phyloP scores from a whole-genome alignment of 2,888 invertebrate species.

The Callosobruchus maculatus region DNA sequence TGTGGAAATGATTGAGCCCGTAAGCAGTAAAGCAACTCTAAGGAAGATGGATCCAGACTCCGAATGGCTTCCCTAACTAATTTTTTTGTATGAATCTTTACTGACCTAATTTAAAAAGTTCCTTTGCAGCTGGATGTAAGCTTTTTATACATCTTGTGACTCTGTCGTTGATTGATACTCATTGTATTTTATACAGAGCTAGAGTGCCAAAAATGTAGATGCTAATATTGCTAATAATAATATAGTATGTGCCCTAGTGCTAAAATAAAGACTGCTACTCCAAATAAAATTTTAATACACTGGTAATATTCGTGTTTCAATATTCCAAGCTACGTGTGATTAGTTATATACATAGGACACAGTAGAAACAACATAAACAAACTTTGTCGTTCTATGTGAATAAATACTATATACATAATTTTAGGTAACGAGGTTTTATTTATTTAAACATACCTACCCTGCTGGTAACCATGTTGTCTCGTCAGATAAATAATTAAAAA shows the following conservation, averaged over 20 bases:
- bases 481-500: too few species aligned
- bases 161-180: neutral
- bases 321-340: too few species aligned
- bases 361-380: too few species aligned
- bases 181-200: neutral
- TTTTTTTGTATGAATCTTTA: neutral
- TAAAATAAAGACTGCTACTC: neutral
- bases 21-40: neutral
- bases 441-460: too few species aligned
- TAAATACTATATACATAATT: too few species aligned
- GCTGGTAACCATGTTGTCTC: too few species aligned
- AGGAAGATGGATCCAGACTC: conserved; percentile 46
- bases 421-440: too few species aligned
- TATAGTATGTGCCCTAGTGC: neutral
- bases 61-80: conserved; percentile 56
- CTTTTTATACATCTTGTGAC: neutral
- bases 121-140: neutral
- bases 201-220: neutral
- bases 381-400: too few species aligned
- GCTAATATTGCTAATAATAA: too few species aligned
- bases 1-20: neutral
- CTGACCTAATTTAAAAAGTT: neutral
- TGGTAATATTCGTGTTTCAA: neutral
- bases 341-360: too few species aligned
- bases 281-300: neutral